Conservation (phyloP, 2,113 vertebrate species). For the Pogona vitticeps region DNA sequence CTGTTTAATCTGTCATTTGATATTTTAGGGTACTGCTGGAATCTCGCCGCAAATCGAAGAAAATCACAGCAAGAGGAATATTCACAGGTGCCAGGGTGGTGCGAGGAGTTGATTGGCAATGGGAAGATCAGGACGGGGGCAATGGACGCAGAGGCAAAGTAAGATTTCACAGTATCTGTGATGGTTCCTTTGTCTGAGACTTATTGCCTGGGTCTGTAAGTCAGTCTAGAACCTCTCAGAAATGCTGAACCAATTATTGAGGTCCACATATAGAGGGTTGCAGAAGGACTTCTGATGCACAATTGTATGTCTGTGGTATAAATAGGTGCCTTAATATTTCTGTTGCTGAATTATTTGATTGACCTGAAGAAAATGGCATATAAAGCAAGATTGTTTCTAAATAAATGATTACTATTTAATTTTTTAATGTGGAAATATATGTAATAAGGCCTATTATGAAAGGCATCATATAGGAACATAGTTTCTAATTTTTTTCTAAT, state of each 20-base stretch:
- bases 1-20: slow-evolving; percentile 43
- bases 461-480: no score
- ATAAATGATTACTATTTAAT: no score
- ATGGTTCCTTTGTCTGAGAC: not conserved
- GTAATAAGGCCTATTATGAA: no score
- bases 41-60: slow-evolving; percentile 98
- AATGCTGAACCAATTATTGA: not conserved
- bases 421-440: no score
- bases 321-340: no score
- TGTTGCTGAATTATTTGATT: no score
- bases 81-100: slow-evolving; percentile 97
- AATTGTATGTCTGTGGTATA: no score
- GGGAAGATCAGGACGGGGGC: slow-evolving; percentile 99
- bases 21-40: slow-evolving; percentile 92
- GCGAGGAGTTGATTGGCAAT: slow-evolving; percentile 98
- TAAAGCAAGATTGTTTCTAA: no score
- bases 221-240: not conserved
- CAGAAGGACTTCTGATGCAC: not conserved
- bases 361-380: no score
- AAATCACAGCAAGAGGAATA: slow-evolving; percentile 98
- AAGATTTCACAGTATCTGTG: slow-evolving; percentile 20
- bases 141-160: slow-evolving; percentile 99
- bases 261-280: not conserved
- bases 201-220: not conserved
- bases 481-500: no score